Conservation (phyloP, 64 coral and sea anemone genomes). For the Hydrozoanthus tunicans region DNA sequence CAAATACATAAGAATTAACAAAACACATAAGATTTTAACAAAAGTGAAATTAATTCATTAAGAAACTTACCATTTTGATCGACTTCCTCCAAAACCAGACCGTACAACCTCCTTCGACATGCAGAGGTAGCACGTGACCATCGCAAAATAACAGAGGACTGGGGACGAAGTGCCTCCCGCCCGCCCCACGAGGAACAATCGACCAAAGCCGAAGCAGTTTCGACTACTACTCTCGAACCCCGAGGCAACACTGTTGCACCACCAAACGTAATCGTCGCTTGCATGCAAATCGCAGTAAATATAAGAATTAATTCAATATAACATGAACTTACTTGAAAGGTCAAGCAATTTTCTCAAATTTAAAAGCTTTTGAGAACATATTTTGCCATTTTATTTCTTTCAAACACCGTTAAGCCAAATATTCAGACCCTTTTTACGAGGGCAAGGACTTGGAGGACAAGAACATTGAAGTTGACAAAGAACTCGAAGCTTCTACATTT, state of each 20-base stretch:
- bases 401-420: too few species aligned
- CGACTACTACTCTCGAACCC: neutral
- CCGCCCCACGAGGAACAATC: neutral
- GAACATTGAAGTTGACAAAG: too few species aligned
- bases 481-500: neutral
- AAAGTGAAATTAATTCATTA: conserved; percentile 24
- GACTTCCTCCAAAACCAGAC: conserved; percentile 50
- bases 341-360: neutral
- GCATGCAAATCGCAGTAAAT: neutral
- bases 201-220: neutral
- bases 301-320: neutral
- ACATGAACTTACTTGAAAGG: too few species aligned
- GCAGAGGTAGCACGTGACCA: conserved; percentile 53
- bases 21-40: neutral
- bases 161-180: conserved; percentile 1
- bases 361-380: neutral
- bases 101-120: conserved; percentile 47
- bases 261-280: neutral
- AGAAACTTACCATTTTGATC: conserved; percentile 59
- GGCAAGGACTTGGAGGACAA: too few species aligned
- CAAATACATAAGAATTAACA: neutral
- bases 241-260: too few species aligned
- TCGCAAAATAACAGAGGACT: neutral
- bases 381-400: too few species aligned
- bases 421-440: too few species aligned